phyloP scores from a whole-genome alignment of 2,797 vertebrate genomes.

The Mus caroli region DNA sequence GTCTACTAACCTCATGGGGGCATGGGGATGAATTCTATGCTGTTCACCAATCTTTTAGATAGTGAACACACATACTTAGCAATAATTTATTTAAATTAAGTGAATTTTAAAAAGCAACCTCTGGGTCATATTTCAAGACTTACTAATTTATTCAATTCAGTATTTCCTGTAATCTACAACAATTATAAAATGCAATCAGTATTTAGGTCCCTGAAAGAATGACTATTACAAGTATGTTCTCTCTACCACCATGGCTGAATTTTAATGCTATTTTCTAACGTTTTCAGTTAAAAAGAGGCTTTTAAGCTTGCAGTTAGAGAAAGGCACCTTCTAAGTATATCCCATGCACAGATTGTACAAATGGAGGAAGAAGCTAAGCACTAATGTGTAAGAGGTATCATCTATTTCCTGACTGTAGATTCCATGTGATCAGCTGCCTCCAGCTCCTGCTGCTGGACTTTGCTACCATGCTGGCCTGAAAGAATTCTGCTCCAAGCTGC shows the following conservation, averaged over 20 bases:
- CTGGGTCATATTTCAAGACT: neutral
- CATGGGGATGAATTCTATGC: neutral
- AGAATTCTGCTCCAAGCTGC: neutral
- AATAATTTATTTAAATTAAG: slow-evolving; percentile 61
- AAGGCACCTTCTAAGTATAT: neutral
- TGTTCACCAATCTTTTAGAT: slow-evolving; percentile 48
- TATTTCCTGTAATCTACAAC: neutral
- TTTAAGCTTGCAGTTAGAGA: neutral
- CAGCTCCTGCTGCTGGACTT: neutral
- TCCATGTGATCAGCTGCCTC: neutral
- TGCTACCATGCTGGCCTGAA: neutral
- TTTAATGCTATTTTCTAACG: slow-evolving; percentile 54
- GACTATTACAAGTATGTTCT: slow-evolving; percentile 53
- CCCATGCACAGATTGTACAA: neutral
- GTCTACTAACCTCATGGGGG: neutral
- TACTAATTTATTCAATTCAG: slow-evolving; percentile 45
- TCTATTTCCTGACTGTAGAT: neutral
- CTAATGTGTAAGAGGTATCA: neutral
- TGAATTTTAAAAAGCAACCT: slow-evolving; percentile 53
- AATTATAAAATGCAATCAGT: neutral
- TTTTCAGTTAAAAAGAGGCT: slow-evolving; percentile 21
- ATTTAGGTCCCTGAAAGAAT: slow-evolving; percentile 14
- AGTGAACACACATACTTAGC: neutral
- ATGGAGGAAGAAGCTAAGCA: neutral
- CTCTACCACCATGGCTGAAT: slow-evolving; percentile 24